These are phyloP conservation scores for Aporrectodea caliginosa DNA, from an alignment of 1,140 invertebrate genomes.

Conservation along the genomic window DNA sequence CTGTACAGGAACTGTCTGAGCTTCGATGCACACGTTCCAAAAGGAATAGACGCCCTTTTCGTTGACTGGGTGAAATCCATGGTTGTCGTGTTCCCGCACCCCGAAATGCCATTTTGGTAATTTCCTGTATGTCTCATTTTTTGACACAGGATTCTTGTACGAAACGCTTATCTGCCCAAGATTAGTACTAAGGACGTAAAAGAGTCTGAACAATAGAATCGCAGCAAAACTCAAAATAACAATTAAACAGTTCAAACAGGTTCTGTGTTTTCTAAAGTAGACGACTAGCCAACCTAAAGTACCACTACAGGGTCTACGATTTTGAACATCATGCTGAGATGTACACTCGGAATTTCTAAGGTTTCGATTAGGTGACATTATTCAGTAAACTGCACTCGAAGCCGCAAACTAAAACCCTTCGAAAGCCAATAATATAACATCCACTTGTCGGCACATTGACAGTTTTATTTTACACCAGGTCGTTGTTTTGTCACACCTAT, in stretches of 20 bases:
- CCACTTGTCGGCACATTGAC: too few relatives aligned
- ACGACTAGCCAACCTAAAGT: background rate
- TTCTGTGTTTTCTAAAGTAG: background rate
- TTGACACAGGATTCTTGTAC: background rate
- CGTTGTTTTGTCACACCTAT: too few relatives aligned
- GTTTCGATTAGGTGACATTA: too few relatives aligned
- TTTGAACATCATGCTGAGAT: too few relatives aligned
- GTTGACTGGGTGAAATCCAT: slow-evolving; percentile 21
- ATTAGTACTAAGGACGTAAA: background rate
- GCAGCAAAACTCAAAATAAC: background rate
- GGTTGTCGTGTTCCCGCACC: too few relatives aligned
- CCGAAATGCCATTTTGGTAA: background rate
- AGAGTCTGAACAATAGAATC: background rate
- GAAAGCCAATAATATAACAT: too few relatives aligned
- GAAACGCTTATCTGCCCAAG: background rate
- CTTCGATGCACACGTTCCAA: slow-evolving; percentile 25
- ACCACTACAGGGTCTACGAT: background rate
- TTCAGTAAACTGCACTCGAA: too few relatives aligned
- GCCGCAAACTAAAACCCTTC: too few relatives aligned
- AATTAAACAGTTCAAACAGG: background rate
- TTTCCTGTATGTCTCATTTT: background rate
- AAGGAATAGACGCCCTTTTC: slow-evolving; percentile 22
- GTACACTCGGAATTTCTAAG: too few relatives aligned
- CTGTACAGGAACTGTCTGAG: background rate
- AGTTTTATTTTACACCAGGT: too few relatives aligned